These are phyloP conservation scores for Menura novaehollandiae DNA, from an alignment of 2,113 vertebrate species.

Conservation along the genomic window DNA sequence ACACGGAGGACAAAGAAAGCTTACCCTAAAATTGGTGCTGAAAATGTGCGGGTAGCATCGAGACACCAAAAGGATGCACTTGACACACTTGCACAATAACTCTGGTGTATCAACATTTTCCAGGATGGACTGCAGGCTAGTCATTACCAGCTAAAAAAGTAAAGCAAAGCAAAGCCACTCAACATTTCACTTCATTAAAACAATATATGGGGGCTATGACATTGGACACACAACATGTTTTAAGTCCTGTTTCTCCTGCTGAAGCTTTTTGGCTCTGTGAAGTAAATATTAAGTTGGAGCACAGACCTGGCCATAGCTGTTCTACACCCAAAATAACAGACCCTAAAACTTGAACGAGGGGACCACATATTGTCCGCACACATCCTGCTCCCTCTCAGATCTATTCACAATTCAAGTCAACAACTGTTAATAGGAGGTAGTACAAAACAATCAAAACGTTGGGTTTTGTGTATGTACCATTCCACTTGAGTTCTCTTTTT, in stretches of 20 bases:
- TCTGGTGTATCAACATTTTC: constrained; percentile 99
- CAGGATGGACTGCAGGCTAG: constrained; percentile 93
- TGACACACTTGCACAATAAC: constrained; percentile 95
- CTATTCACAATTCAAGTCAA: background rate
- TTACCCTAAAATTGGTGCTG: constrained; percentile 98
- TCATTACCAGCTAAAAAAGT: constrained; percentile 91
- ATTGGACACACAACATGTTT: background rate
- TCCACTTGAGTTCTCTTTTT: background rate
- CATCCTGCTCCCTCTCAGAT: background rate
- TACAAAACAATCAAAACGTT: background rate
- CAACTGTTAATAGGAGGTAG: background rate
- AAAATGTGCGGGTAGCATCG: constrained; percentile 97
- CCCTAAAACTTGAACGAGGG: background rate
- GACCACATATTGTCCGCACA: background rate
- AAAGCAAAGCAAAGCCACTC: constrained; percentile 6
- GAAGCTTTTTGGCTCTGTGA: background rate
- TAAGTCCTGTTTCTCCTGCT: background rate
- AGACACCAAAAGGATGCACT: constrained; percentile 94
- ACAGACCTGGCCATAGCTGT: background rate
- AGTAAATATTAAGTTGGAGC: background rate
- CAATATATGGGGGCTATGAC: background rate
- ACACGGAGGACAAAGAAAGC: background rate
- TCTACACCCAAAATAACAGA: background rate
- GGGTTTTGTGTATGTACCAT: background rate
- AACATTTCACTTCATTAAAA: background rate